A percentile compares a stretch with the other conserved stretches of the same genome.
Evolutionary conservation across 2,888 invertebrate genomes (phyloP).

Genomic region (Parnassius apollo): DNA sequence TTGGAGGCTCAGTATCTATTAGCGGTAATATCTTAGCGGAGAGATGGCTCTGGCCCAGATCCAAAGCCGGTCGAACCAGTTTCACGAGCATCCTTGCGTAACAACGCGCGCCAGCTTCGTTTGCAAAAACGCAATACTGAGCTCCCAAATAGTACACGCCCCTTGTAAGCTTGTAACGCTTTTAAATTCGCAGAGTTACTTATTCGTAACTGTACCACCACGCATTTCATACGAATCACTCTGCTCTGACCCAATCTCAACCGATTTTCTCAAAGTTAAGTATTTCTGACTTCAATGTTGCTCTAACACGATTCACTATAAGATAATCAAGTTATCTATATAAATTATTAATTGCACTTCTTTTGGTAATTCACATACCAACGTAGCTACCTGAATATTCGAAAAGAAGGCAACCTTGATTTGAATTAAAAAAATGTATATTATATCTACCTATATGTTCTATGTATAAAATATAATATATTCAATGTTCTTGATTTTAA

Average conservation of each 20-base stretch:
- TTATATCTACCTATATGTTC: conserved; percentile 13
- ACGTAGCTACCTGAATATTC: conserved; percentile 50
- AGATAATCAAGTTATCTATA: conserved; percentile 25
- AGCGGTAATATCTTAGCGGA: conserved; percentile 70
- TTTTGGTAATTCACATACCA: conserved; percentile 56
- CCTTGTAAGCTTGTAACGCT: conserved; percentile 73
- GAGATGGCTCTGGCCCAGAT: conserved; percentile 78
- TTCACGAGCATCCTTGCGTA: conserved; percentile 73
- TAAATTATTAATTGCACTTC: conserved; percentile 70
- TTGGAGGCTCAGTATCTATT: conserved; percentile 70
- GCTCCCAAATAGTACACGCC: conserved; percentile 66
- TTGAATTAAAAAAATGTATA: conserved; percentile 42
- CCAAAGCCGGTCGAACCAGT: conserved; percentile 74
- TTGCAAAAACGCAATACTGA: conserved; percentile 76
- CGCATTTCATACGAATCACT: conserved; percentile 53
- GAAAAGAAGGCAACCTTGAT: conserved; percentile 61
- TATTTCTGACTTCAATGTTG: conserved; percentile 53
- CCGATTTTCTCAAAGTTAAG: conserved; percentile 63
- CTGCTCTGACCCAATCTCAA: conserved; percentile 57
- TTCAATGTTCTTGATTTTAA: too few relatives aligned
- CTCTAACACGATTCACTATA: conserved; percentile 71
- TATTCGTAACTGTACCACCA: conserved; percentile 41
- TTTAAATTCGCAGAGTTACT: conserved; percentile 60
- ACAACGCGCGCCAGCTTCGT: conserved; percentile 52
- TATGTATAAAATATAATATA: not conserved